Evolutionary conservation across 2,113 vertebrate genomes (phyloP), one percentile per base, ranked within the genome.

Genomic region (Nerophis lumbriciformis): DNA sequence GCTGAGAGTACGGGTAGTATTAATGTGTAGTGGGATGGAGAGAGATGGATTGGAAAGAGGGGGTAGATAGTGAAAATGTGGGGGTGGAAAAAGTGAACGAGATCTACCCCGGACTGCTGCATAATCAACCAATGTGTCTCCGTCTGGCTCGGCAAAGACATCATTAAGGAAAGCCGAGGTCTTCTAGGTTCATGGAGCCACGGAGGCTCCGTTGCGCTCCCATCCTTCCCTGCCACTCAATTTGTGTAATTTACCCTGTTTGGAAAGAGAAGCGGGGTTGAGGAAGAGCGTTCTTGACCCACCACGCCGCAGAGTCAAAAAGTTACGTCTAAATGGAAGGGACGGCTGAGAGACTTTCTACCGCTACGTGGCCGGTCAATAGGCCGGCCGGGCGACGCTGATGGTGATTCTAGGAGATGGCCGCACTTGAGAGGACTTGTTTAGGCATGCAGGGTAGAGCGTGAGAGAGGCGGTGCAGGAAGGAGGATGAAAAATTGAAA

Each of bases 101-200:
- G 73, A 78, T 71, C 52, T 67, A 50, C 58, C 54, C 19, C 37
- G 51, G 66, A 73, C 64, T 69, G 83, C 68, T 9, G 78, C 58
- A 81, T 87, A 83, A 85, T 84, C 77, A 82, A 69, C 78, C 79
- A 42, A 69, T 75, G 76, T 68, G 73, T 81, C 75, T 87, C 75
- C 15, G 60, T 82, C 73, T 79, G 72, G 81, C 79, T 80, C n/a
- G 59, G 72, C 72, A 61, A 74, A 82, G 82, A 72, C 80, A 85
- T 88, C 77, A 85, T 89, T 88, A 89, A 80, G 76, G 64, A 81
- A 82, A 73, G 75, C 76, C 10, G 56, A 63, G 85, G 83, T 88
- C 58, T 58, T 47, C 35, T 48, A 65, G 73, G 87, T 84, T 85
- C 83, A 79, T 6, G 0, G 70, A 75, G 67, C 64, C 38, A 37